Percentiles rank a stretch among this genome's conserved stretches.
Conservation (phyloP, 35 echinoderm and acorn worm species). For the Stichopus chloronotus region DNA sequence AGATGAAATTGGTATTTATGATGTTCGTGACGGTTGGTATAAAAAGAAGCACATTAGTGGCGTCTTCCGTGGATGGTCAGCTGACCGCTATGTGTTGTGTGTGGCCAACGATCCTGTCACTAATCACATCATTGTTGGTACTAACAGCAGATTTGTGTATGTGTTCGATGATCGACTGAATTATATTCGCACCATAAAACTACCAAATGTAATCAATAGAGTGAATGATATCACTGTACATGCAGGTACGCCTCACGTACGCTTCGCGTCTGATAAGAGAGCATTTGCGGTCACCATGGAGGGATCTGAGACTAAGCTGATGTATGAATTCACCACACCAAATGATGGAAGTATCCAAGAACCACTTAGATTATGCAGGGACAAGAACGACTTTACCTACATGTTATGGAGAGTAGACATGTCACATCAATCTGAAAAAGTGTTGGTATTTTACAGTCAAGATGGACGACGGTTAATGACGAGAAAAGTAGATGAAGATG, state of each 20-base stretch:
- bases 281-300: not conserved
- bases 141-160: slow-evolving; percentile 19
- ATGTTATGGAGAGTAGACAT: not conserved
- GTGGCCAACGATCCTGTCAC: not conserved
- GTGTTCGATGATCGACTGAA: not conserved
- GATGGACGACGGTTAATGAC: not conserved
- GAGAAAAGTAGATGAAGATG: too few relatives aligned
- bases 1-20: slow-evolving; percentile 20
- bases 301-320: not conserved
- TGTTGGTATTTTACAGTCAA: not conserved
- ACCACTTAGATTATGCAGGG: not conserved
- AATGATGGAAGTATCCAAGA: too few relatives aligned
- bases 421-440: not conserved
- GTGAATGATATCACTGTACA: too few relatives aligned
- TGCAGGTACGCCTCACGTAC: not conserved
- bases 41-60: not conserved
- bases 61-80: not conserved
- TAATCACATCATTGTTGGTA: slow-evolving; percentile 21
- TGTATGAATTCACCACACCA: slow-evolving; percentile 27
- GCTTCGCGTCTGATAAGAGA: not conserved
- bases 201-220: slow-evolving; percentile 17
- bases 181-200: not conserved
- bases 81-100: not conserved
- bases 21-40: not conserved
- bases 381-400: not conserved